Base-by-base conservation (phyloP, 2,797 vertebrate species). In the Pelochelys cantorii region DNA sequence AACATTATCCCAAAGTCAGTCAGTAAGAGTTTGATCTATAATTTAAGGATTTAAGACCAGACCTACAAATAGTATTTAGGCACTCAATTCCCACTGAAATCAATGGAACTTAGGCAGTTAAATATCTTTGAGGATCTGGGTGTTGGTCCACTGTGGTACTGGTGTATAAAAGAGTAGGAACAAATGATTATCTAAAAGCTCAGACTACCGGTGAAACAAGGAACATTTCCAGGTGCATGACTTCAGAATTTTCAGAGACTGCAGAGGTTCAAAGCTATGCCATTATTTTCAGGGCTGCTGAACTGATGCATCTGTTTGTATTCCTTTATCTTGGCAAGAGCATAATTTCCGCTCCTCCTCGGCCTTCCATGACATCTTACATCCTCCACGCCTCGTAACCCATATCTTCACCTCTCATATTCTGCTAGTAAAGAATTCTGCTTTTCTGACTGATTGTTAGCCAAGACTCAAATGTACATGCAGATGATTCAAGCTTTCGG, bases 341-440 rank as follows among this genome's bases (percentile, higher is more conserved):
- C 3, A 1, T 23, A 74, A 75, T 86, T 93, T 95, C 92, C 92
- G 97, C 87, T 96, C 90, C 93, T 97, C 90, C 75, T 87, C 75
- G 79, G 31, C 82, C 53, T 71, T 78, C 78, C 90, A 87, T 27
- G 88, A 87, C 94, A 95, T 94, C 87, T 68, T 42, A n/a, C 81
- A 96, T 88, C 92, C 94, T 96, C 92, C 71, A 27, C 54, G n/a
- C 56, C 42, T 86, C 79, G 2, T 93, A 88, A 93, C 94, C 94
- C 23, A 86, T 59, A 62, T 81, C 82, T 89, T 71, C 77, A 91
- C 83, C 86, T 94, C 56, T 88, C 92, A 52, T 53, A 37, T 90
- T 94, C 85, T 89, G 75, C 5, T 94, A 9, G 78, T 20, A 20
- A 90, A 81, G 83, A 96, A 88, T 93, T 95, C 89, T 86, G 82